phyloP scores from a whole-genome alignment of 2,797 vertebrate genomes.

The Gadopsis marmoratus region DNA sequence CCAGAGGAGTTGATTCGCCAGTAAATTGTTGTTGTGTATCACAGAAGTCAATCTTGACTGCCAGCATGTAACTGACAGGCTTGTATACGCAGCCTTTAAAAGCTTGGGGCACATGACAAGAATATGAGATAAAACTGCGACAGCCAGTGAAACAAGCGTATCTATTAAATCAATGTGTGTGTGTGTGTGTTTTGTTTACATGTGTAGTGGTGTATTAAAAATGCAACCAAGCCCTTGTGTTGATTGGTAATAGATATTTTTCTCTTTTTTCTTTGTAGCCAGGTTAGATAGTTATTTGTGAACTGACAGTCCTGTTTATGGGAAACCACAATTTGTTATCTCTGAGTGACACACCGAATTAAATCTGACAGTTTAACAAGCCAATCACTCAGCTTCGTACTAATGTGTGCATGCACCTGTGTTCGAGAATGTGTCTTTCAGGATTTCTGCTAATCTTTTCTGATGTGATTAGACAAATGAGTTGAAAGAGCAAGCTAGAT shows the following conservation, averaged over 20 bases:
- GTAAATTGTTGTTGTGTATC: slow-evolving; percentile 48
- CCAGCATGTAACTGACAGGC: slow-evolving; percentile 52
- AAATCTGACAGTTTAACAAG: slow-evolving; percentile 51
- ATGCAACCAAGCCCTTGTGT: not conserved
- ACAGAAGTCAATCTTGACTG: slow-evolving; percentile 51
- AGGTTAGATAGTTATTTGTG: not conserved
- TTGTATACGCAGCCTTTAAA: slow-evolving; percentile 54
- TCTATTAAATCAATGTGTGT: slow-evolving; percentile 39
- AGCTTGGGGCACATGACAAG: slow-evolving; percentile 40
- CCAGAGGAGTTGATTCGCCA: slow-evolving; percentile 40
- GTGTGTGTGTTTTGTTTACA: slow-evolving; percentile 5
- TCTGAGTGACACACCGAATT: slow-evolving; percentile 16
- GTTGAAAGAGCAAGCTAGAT: slow-evolving; percentile 30
- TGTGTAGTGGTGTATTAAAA: not conserved
- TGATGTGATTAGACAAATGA: slow-evolving; percentile 34
- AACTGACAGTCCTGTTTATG: slow-evolving; percentile 29
- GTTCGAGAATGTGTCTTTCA: not conserved
- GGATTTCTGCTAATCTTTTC: slow-evolving; percentile 26
- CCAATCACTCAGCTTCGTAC: slow-evolving; percentile 7
- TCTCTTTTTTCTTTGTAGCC: not conserved
- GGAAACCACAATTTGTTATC: slow-evolving; percentile 34
- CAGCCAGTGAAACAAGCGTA: slow-evolving; percentile 36
- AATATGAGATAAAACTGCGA: slow-evolving; percentile 56
- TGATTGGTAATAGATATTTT: not conserved
- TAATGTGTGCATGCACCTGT: not conserved